These are phyloP conservation scores for Archips xylosteana DNA, from an alignment of 2,888 invertebrate species.

Conservation along the genomic window DNA sequence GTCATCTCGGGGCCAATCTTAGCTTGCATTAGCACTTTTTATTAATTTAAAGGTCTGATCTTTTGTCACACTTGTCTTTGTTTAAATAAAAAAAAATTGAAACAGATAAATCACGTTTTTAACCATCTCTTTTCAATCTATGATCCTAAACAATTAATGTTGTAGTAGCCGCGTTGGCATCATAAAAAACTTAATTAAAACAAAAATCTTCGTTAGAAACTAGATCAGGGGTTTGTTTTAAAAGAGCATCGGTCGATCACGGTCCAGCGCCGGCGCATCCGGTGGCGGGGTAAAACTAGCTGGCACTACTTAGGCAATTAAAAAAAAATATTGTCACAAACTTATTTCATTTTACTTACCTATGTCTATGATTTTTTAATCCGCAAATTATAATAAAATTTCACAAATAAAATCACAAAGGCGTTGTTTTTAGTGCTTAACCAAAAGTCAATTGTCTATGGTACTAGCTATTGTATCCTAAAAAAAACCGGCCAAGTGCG, in stretches of 20 bases:
- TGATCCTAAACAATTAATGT: not conserved
- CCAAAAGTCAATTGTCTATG: no score
- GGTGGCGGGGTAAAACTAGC: slow-evolving; percentile 51
- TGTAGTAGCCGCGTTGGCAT: not conserved
- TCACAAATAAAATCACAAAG: no score
- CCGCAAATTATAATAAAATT: no score
- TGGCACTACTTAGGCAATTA: slow-evolving; percentile 16
- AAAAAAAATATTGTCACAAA: not conserved
- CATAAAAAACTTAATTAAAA: slow-evolving; percentile 3
- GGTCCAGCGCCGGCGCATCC: slow-evolving; percentile 68
- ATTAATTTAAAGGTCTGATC: not conserved
- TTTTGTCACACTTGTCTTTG: not conserved
- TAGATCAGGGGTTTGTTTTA: slow-evolving; percentile 54
- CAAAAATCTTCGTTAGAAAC: not conserved
- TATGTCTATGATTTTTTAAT: no score
- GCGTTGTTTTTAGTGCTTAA: no score
- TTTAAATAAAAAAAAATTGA: no score
- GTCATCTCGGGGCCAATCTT: no score
- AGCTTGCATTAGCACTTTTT: not conserved
- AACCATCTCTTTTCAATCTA: no score
- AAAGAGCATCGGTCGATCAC: slow-evolving; percentile 60
- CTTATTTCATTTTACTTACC: not conserved
- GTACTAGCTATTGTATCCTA: no score
- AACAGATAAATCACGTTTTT: no score
- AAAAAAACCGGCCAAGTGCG: no score